Percentiles rank a stretch among this genome's conserved stretches.
Evolutionary conservation across 2,797 vertebrate genomes (phyloP).

Genomic region (Lagodon rhomboides): DNA sequence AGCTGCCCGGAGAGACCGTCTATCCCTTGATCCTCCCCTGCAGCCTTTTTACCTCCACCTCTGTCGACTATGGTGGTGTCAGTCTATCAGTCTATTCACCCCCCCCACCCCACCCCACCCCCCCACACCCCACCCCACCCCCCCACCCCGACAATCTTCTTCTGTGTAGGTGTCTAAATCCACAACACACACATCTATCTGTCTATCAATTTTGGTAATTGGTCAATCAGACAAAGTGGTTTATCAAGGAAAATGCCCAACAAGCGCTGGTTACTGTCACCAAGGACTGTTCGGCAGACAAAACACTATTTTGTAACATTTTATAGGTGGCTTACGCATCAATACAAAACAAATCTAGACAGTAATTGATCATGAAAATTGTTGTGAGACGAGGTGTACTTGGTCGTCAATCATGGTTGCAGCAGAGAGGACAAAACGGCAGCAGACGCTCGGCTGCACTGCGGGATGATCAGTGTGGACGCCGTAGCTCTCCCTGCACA

Average conservation of each 20-base stretch:
- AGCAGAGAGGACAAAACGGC: background rate
- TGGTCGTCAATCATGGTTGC: background rate
- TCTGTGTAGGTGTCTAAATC: background rate
- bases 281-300: background rate
- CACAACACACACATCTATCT: background rate
- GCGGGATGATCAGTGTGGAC: background rate
- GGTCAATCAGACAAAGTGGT: background rate
- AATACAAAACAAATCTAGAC: no score
- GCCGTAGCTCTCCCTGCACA: background rate
- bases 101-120: conserved; percentile 16
- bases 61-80: conserved; percentile 2
- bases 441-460: background rate
- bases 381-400: background rate
- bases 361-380: background rate
- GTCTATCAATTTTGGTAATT: background rate
- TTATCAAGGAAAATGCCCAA: background rate
- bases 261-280: background rate
- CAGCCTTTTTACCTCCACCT: conserved; percentile 30
- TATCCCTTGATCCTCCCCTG: conserved; percentile 43
- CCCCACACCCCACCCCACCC: conserved; percentile 13
- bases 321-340: background rate
- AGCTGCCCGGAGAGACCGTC: conserved; percentile 46
- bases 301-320: background rate
- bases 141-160: no score
- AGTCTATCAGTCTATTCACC: conserved; percentile 20